Evolutionary conservation across 2,888 invertebrate species (phyloP).

Genomic region (Physocephala rufipes): DNA sequence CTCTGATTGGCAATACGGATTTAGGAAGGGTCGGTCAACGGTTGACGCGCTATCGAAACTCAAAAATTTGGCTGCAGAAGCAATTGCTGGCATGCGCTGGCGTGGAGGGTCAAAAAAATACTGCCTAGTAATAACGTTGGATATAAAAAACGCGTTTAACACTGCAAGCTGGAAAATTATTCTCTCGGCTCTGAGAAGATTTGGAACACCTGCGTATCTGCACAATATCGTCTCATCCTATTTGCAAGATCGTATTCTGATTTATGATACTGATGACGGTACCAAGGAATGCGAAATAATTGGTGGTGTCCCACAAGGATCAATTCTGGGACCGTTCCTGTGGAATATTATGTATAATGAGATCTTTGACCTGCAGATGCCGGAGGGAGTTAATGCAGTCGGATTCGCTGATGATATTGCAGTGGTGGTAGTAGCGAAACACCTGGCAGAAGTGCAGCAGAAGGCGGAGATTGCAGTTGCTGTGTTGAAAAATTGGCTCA

Average conservation of each 20-base stretch:
- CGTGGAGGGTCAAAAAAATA: constrained; percentile 6
- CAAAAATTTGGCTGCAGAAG: not conserved
- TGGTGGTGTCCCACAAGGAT: not conserved
- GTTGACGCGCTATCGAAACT: not conserved
- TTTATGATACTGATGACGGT: not conserved
- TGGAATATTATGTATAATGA: too few species aligned
- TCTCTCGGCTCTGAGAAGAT: not conserved
- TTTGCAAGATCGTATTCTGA: not conserved
- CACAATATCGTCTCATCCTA: not conserved
- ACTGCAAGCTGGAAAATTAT: not conserved
- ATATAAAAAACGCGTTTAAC: constrained; percentile 13
- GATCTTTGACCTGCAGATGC: not conserved
- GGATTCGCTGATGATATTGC: not conserved
- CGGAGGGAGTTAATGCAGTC: constrained; percentile 5
- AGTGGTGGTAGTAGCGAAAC: too few species aligned
- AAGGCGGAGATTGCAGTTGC: too few species aligned
- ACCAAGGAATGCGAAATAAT: not conserved
- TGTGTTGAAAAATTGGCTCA: too few species aligned
- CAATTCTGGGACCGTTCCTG: not conserved
- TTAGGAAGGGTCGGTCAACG: not conserved
- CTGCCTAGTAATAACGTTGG: constrained; percentile 10
- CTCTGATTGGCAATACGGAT: too few species aligned
- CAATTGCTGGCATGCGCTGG: not conserved
- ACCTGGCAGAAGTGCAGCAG: too few species aligned
- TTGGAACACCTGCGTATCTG: too few species aligned